These are phyloP conservation scores for Scotopteryx bipunctaria DNA, from an alignment of 2,888 invertebrate genomes.

Conservation along the genomic window DNA sequence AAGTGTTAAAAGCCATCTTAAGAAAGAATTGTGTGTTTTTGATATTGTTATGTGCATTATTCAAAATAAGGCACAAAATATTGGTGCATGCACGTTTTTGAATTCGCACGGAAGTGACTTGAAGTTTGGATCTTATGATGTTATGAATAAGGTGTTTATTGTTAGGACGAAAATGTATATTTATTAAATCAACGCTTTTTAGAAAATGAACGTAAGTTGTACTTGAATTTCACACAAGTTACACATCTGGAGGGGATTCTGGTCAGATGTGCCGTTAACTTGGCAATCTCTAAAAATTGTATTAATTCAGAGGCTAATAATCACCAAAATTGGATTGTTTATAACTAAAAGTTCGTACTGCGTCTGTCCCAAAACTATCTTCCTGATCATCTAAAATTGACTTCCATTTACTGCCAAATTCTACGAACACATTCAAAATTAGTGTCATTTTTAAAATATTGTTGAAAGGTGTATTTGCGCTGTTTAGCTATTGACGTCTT, in stretches of 20 bases:
- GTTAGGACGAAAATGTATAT: slow-evolving; percentile 12
- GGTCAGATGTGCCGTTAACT: not conserved
- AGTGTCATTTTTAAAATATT: slow-evolving; percentile 1
- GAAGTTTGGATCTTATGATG: slow-evolving; percentile 26
- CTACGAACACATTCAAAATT: not conserved
- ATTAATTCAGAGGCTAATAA: slow-evolving; percentile 6
- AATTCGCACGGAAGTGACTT: slow-evolving; percentile 8
- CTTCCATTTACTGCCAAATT: slow-evolving; percentile 15
- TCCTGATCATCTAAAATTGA: slow-evolving; percentile 5
- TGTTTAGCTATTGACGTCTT: slow-evolving; percentile 6
- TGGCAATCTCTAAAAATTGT: not conserved
- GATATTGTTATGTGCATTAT: slow-evolving; percentile 21
- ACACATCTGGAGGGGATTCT: too few relatives aligned
- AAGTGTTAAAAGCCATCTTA: slow-evolving; percentile 6
- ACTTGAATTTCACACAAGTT: slow-evolving; percentile 15
- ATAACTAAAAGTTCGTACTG: not conserved
- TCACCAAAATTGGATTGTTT: not conserved
- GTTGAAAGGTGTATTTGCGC: not conserved
- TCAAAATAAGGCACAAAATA: slow-evolving; percentile 22
- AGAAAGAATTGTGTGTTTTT: slow-evolving; percentile 2
- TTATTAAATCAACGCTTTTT: slow-evolving; percentile 5
- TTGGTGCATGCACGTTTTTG: slow-evolving; percentile 20
- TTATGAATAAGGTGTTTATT: slow-evolving; percentile 20
- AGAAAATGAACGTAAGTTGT: too few relatives aligned
- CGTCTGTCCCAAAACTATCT: slow-evolving; percentile 8